These are phyloP conservation scores for Elgaria multicarinata DNA, from an alignment of 2,113 vertebrate genomes.

Conservation along the genomic window DNA sequence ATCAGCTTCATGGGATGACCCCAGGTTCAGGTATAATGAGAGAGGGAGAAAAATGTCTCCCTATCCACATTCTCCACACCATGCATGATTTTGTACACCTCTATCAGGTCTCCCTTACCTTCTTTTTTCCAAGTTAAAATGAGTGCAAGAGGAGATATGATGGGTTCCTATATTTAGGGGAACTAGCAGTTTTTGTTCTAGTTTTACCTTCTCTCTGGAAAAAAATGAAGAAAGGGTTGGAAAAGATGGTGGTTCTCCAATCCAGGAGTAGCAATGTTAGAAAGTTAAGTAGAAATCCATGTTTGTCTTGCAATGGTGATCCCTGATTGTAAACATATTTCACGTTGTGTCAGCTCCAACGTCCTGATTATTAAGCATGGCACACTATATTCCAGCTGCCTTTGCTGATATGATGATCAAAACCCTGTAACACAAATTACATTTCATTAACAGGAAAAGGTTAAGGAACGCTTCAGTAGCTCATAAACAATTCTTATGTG, in stretches of 20 bases:
- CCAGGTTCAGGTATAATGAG: no score
- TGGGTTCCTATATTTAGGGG: rapidly evolving
- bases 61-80: no score
- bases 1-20: no score
- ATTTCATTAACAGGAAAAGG: constrained; percentile 48
- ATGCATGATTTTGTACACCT: no score
- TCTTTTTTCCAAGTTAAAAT: no score
- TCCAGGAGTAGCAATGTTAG: not conserved
- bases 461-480: constrained; percentile 43
- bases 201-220: constrained; percentile 1
- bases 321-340: constrained; percentile 26
- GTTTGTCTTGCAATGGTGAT: constrained; percentile 7
- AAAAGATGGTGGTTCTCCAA: not conserved
- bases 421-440: constrained; percentile 44
- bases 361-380: not conserved
- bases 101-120: no score
- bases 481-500: constrained; percentile 40
- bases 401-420: constrained; percentile 50
- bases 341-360: constrained; percentile 25
- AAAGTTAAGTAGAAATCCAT: constrained; percentile 8
- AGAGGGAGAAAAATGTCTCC: no score
- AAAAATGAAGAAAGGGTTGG: not conserved
- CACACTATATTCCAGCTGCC: constrained; percentile 36
- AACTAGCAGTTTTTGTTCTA: rapidly evolving
- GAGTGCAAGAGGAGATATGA: no score